Conservation (phyloP, 2,888 invertebrate genomes). For the Phrixothrix hirtus region DNA sequence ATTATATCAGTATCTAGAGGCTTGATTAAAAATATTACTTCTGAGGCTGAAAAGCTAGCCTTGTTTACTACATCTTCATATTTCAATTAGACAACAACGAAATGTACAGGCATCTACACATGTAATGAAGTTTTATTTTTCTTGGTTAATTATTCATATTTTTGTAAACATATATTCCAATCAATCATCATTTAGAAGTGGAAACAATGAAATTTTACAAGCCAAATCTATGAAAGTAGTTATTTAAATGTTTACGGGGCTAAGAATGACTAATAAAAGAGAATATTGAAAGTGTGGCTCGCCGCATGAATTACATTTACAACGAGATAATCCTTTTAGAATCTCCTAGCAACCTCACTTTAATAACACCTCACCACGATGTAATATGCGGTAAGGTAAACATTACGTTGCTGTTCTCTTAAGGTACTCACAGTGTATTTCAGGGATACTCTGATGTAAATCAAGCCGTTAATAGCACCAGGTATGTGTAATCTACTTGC, state of each 20-base stretch:
- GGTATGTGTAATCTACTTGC: constrained; percentile 8
- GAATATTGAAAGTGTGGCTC: constrained; percentile 24
- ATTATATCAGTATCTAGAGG: too few species aligned
- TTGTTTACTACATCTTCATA: constrained; percentile 1
- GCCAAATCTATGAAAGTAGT: constrained; percentile 24
- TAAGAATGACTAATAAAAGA: constrained; percentile 18
- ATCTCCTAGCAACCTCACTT: constrained; percentile 29
- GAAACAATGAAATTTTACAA: too few species aligned
- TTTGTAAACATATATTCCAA: too few species aligned
- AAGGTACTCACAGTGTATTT: constrained; percentile 15
- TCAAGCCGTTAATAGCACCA: constrained; percentile 17
- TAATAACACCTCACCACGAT: constrained; percentile 29
- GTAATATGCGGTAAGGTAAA: constrained; percentile 29
- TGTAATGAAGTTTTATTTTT: too few species aligned
- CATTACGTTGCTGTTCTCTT: constrained; percentile 23
- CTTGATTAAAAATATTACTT: too few species aligned
- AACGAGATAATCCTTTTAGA: constrained; percentile 33
- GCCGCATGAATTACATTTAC: constrained; percentile 31
- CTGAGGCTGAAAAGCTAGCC: too few species aligned
- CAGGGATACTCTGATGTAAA: constrained; percentile 15
- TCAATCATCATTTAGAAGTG: too few species aligned
- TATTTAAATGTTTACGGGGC: constrained; percentile 12
- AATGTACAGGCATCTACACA: too few species aligned
- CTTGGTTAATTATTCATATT: too few species aligned
- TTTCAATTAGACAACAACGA: too few species aligned